Conservation (phyloP, 2,113 vertebrate genomes). For the Mormoops blainvillei region DNA sequence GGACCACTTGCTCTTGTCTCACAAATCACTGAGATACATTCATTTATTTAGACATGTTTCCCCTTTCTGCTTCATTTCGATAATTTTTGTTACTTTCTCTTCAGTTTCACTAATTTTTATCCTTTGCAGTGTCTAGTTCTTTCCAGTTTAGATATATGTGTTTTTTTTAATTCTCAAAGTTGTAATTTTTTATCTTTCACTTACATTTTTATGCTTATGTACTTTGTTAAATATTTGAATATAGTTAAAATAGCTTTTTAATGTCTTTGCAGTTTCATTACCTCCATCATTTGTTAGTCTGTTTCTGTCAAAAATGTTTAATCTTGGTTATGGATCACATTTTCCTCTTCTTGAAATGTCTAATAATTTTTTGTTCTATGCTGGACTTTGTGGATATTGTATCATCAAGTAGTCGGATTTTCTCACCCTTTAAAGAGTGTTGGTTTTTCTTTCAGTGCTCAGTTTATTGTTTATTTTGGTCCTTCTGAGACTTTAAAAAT, state of each 20-base stretch:
- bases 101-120: not conserved
- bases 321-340: not conserved
- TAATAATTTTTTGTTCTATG: not conserved
- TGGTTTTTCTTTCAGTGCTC: not conserved
- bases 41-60: not conserved
- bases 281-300: not conserved
- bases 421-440: not conserved
- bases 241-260: not conserved
- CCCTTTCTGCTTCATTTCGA: not conserved
- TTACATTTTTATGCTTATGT: not conserved
- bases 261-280: not conserved
- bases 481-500: not conserved
- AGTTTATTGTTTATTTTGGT: not conserved
- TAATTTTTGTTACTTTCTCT: not conserved
- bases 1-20: not conserved
- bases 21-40: not conserved
- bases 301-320: not conserved
- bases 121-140: not conserved
- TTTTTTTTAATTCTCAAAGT: not conserved
- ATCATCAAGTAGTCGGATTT: not conserved
- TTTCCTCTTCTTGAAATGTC: not conserved
- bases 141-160: not conserved
- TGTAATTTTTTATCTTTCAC: not conserved
- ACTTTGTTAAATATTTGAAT: not conserved
- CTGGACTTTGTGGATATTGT: not conserved